Evolutionary conservation across 2,797 vertebrate genomes (phyloP).

Genomic region (Cossypha polioptera): DNA sequence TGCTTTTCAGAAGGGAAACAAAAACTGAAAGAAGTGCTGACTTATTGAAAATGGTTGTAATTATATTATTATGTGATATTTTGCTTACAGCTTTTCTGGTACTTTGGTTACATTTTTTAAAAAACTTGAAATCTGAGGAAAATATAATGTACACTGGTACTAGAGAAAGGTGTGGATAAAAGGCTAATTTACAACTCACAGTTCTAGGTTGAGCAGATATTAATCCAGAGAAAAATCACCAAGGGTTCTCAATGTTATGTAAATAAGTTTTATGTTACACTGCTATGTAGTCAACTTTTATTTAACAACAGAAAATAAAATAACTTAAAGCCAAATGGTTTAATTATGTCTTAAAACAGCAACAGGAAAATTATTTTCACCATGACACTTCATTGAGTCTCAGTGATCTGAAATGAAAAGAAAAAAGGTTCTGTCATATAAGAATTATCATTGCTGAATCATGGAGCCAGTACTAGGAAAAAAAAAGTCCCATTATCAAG

Average conservation of each 20-base stretch:
- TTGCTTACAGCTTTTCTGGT: conserved; percentile 50
- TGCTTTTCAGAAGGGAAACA: conserved; percentile 69
- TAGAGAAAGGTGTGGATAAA: neutral
- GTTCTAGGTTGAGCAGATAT: neutral
- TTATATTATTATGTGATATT: conserved; percentile 71
- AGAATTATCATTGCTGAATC: neutral
- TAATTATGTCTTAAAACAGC: neutral
- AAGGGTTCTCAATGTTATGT: neutral
- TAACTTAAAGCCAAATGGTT: neutral
- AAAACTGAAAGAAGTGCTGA: conserved; percentile 72
- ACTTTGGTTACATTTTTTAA: conserved; percentile 36
- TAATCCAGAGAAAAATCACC: neutral
- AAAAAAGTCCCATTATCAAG: neutral
- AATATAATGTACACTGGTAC: neutral
- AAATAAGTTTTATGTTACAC: neutral
- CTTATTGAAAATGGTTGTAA: conserved; percentile 71
- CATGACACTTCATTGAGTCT: neutral
- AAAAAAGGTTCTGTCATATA: neutral
- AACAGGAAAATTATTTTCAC: neutral
- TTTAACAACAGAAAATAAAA: neutral
- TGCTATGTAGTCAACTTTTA: neutral
- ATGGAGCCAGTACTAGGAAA: neutral
- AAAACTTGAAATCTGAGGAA: conserved; percentile 17
- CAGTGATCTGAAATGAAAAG: neutral
- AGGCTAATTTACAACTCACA: conserved; percentile 15